phyloP scores from a whole-genome alignment of 2,797 vertebrate species.

The Hippoglossus hippoglossus region DNA sequence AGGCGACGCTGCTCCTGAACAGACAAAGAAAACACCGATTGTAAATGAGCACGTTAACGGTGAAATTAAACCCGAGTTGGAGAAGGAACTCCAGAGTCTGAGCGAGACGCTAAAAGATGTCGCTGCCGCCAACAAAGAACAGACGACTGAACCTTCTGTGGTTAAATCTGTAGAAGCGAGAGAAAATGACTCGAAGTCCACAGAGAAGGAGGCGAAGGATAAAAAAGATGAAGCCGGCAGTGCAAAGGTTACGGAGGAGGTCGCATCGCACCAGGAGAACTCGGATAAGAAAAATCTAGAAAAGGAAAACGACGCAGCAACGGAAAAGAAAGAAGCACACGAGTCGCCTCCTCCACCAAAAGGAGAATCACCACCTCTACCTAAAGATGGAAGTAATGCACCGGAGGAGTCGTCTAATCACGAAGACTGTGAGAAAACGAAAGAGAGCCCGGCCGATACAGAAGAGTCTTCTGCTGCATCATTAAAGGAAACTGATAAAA shows the following conservation, averaged over 20 bases:
- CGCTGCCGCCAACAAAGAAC: constrained; percentile 29
- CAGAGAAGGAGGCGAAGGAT: constrained; percentile 14
- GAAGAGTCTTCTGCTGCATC: neutral
- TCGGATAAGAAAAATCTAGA: constrained; percentile 28
- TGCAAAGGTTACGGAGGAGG: constrained; percentile 34
- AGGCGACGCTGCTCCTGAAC: constrained; percentile 72
- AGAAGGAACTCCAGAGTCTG: constrained; percentile 14
- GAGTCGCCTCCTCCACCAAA: neutral
- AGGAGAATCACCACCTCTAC: neutral
- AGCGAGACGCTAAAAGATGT: constrained; percentile 17
- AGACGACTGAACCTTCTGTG: neutral
- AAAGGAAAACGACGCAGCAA: constrained; percentile 24
- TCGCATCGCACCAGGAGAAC: constrained; percentile 7
- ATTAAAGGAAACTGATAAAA: constrained; percentile 33
- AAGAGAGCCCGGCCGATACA: constrained; percentile 1
- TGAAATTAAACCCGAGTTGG: constrained; percentile 75
- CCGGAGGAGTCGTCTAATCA: constrained; percentile 32
- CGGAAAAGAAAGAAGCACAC: constrained; percentile 13
- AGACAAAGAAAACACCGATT: constrained; percentile 79
- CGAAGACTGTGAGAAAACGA: constrained; percentile 13
- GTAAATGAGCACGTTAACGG: constrained; percentile 89
- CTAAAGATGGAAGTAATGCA: constrained; percentile 34
- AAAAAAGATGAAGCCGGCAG: constrained; percentile 7
- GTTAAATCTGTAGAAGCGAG: constrained; percentile 14
- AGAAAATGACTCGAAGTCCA: constrained; percentile 13